Evolutionary conservation across 1,140 invertebrate genomes (phyloP).

Genomic region (Metaphire vulgaris): DNA sequence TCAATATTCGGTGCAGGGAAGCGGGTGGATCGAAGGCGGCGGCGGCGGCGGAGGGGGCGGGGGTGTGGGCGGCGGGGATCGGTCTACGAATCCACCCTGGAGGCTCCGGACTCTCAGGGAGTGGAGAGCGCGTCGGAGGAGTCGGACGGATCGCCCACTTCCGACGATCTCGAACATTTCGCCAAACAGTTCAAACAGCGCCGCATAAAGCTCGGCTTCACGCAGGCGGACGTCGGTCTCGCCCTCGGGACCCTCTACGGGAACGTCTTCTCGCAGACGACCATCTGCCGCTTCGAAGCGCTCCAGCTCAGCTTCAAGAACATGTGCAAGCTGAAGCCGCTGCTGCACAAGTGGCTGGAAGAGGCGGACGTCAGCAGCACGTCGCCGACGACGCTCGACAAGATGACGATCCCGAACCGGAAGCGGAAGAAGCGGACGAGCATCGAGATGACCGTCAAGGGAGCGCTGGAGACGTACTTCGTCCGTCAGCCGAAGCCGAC

Average conservation of each 20-base stretch:
- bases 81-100: not conserved
- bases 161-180: constrained; percentile 95
- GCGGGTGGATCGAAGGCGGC: not conserved
- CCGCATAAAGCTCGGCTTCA: constrained; percentile 90
- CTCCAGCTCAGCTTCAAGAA: constrained; percentile 98
- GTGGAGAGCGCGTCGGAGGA: not conserved
- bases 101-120: not conserved
- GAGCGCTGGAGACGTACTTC: constrained; percentile 94
- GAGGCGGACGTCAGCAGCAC: constrained; percentile 81
- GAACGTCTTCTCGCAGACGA: constrained; percentile 99
- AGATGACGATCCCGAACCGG: constrained; percentile 91
- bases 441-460: constrained; percentile 97
- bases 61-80: too few relatives aligned
- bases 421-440: constrained; percentile 98
- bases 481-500: constrained; percentile 98
- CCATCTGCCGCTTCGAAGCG: constrained; percentile 98
- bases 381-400: constrained; percentile 89
- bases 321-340: constrained; percentile 98
- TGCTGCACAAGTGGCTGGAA: constrained; percentile 97
- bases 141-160: constrained; percentile 56
- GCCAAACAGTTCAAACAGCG: constrained; percentile 99
- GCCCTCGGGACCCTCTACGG: constrained; percentile 96
- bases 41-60: too few relatives aligned
- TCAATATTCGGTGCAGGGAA: not conserved
- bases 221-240: constrained; percentile 94